Evolutionary conservation across 2,888 invertebrate species (phyloP).

Genomic region (Eumacrocentrus americanus): DNA sequence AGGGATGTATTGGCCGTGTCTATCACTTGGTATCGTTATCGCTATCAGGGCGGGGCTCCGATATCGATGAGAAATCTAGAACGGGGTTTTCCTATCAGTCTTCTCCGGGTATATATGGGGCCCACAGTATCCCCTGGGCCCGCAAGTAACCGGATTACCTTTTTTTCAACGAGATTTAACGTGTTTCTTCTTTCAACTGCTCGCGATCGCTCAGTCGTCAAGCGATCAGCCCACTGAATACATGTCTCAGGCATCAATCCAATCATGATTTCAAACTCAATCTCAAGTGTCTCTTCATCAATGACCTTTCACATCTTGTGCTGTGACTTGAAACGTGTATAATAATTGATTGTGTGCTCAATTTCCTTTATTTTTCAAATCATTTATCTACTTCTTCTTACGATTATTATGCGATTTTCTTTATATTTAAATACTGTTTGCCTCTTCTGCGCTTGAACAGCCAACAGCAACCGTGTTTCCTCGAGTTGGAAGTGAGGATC

Average conservation of each 20-base stretch:
- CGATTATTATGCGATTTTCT: background rate
- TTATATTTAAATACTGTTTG: constrained; percentile 29
- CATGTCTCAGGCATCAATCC: constrained; percentile 13
- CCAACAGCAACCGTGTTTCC: constrained; percentile 49
- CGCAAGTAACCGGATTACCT: constrained; percentile 48
- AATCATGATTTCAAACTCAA: constrained; percentile 9
- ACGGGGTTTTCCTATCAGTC: constrained; percentile 57
- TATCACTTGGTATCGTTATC: constrained; percentile 50
- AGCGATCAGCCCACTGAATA: constrained; percentile 8
- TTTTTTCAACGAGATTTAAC: constrained; percentile 23
- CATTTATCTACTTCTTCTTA: background rate
- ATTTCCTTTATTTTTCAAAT: too few species aligned
- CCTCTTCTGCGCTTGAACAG: background rate
- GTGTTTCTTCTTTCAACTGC: background rate
- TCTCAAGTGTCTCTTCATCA: background rate
- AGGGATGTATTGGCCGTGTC: constrained; percentile 31
- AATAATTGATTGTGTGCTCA: constrained; percentile 28
- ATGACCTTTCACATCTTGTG: constrained; percentile 5
- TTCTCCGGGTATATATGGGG: constrained; percentile 53
- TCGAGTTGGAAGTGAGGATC: constrained; percentile 73
- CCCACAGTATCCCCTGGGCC: constrained; percentile 47
- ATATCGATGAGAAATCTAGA: constrained; percentile 57
- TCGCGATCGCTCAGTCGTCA: constrained; percentile 13
- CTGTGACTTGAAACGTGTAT: background rate
- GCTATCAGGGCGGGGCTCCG: constrained; percentile 59